Base-by-base conservation (phyloP, 2,888 invertebrate genomes). In the Ectemnius cavifrons region DNA sequence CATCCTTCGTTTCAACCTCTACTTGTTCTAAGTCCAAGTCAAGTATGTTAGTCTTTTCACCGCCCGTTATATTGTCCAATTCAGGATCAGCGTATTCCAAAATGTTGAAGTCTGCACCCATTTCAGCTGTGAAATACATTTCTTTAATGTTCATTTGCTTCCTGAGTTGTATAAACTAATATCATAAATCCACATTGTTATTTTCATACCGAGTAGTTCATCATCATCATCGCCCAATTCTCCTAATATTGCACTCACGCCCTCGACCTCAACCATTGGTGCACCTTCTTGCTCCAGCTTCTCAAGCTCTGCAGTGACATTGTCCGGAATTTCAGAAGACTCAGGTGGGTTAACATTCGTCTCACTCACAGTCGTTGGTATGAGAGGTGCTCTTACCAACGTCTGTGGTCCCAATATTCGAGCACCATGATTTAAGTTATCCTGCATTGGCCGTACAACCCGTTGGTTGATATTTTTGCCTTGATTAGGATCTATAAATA, bases 21-120 rank as follows among this genome's bases (percentile, higher is more conserved):
- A 95, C 94, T 82, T 96, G 96, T 76, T 96, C 96, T 74, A 96
- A 92, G 89, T 97, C 97, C 65, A 97, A 92, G 89, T 97, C 97
- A 67, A 98, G 93, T 82, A 98, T 96, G 87, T 97, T 97, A 47
- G 96, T 96, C 87, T 96, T 95, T 77, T 94, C 94, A 0, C 95
- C 95, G 72, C 95, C 95, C 77, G 95, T 93, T 83, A 96, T 93
- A 75, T 95, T 94, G 81, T 97, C 97, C 66, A 98, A 92, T 91
- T 98, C 98, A 0, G 98, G 97, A 92, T 98, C 98, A 0, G 97
- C 98, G 91, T 98, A 98, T 91, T 98, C 97, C 78, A 98, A 92
- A 86, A 98, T 97, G 91, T 98, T 98, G 91, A 98, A 98, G 92
- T 98, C 98, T 75, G 96, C 95, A 4, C 97, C 97, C 93, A 97